Percentiles rank a stretch among this genome's conserved stretches.
phyloP scores from a whole-genome alignment of 2,797 vertebrate genomes.

The Taenioides sp. region DNA sequence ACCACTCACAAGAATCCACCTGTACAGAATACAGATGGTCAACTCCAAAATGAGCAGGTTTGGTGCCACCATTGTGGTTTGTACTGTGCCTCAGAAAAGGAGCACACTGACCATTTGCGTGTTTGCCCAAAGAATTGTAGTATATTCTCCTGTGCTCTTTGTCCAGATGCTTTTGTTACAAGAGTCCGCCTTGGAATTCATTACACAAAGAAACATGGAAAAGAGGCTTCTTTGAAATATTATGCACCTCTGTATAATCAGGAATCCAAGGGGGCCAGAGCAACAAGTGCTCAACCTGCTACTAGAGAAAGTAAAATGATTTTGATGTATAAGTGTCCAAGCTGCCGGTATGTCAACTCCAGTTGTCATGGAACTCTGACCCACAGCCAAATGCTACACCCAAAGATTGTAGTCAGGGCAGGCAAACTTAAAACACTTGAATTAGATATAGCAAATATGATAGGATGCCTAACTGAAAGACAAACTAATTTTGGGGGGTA shows the following conservation, averaged over 20 bases:
- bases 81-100: conserved; percentile 79
- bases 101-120: conserved; percentile 79
- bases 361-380: conserved; percentile 84
- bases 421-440: conserved; percentile 82
- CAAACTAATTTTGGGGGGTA: conserved; percentile 81
- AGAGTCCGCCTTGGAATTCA: conserved; percentile 82
- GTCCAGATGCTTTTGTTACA: conserved; percentile 78
- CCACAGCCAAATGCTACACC: conserved; percentile 90
- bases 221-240: conserved; percentile 83
- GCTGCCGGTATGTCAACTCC: conserved; percentile 86
- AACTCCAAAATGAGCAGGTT: conserved; percentile 62
- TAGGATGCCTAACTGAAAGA: conserved; percentile 68
- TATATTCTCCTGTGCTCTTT: conserved; percentile 82
- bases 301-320: conserved; percentile 52
- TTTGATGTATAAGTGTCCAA: conserved; percentile 82
- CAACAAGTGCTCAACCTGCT: conserved; percentile 50
- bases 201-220: conserved; percentile 85
- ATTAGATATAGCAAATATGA: conserved; percentile 71
- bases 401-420: conserved; percentile 76
- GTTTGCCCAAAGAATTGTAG: conserved; percentile 80
- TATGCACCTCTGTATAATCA: conserved; percentile 77
- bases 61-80: conserved; percentile 85
- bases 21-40: conserved; percentile 57
- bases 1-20: conserved; percentile 77
- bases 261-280: conserved; percentile 53